Evolutionary conservation across 1,140 invertebrate genomes (phyloP), one percentile per base, ranked within the genome.

Genomic region (Papilio polyxenes): DNA sequence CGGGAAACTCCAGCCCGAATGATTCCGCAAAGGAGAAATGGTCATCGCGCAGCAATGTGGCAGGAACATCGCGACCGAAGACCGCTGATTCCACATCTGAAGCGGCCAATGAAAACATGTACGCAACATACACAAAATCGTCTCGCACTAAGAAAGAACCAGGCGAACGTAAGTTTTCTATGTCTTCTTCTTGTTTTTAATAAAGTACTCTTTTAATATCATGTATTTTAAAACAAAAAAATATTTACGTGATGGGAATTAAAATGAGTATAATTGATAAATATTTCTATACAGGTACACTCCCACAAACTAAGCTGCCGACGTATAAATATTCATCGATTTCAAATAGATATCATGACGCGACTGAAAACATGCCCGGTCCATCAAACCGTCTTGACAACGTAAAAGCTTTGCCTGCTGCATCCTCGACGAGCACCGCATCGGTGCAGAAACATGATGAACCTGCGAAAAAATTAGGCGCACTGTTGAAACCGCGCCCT

Each of bases 31-130:
- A 72, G 13, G 65, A 40, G 13, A 72, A 72, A 72, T 87, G 48
- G 85, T 86, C 9, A 85, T 91, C 83, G 92, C 91, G 49, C 91
- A 94, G 69, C 72, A 94, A 91, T 78, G 81, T 92, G 17, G 89
- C 87, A 10, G 90, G 89, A 17, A 78, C 83, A 0, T 92, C 92
- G n/a, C 86, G 92, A 10, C 92, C 92, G 8, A 87, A 88, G 11
- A 93, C 92, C 0, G 91, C 92, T 0, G 92, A 93, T 76, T 91
- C 92, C 0, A 92, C 91, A 20, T 91, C 91, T 0, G 92, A 92
- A 59, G 91, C 91, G 0, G 86, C 89, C 11, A 92, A 90, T 80
- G 91, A 93, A 80, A 92, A 93, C 81, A 93, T 89, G 82, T 94
- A 93, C 59, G 93, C 89, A 1, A 94, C 93, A 0, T 94, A 93